Evolutionary conservation across 2,797 vertebrate genomes (phyloP), one percentile per base, ranked within the genome.

Genomic region (Bradypodion pumilum): DNA sequence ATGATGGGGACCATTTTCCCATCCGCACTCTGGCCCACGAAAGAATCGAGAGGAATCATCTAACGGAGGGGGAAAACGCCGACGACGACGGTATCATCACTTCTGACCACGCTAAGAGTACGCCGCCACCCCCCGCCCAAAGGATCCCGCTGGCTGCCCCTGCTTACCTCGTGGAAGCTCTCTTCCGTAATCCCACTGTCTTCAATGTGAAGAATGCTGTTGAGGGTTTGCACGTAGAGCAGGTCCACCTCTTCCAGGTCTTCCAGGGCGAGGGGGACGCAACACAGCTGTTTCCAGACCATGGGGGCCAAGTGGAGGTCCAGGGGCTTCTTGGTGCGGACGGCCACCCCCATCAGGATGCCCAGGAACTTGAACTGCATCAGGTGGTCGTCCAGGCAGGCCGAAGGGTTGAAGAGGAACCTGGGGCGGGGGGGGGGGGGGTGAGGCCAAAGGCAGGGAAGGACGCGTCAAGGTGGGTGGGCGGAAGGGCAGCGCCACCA

Each of bases 181-280:
- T 97, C 97, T 94, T 97, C 96, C 1, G 96, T 97, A 86, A 97
- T 97, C 92, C 96, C 97, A 85, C 97, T 96, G 96, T 97, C 97
- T 97, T 97, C 97, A 96, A 97, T 97, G 95, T 97, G 97, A 97
- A 97, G 96, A 96, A 97, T 97, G 95, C 97, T 97, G 93, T 97
- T 96, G 83, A 97, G 96, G 89, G 96, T 97, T 93, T 97, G 97
- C 93, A 97, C 97, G 2, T 96, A 97, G 86, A 97, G 96, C 91
- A 97, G 95, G 88, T 97, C 97, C 88, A 97, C 97, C 91, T 97
- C 97, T 90, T 97, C 97, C 81, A 97, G 91, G 93, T 97, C 97
- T 92, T 97, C 97, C 91, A 97, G 92, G 44, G 92, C 93, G 65
- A 97, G 96, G 2, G 97, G 97, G 92, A 97, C 95, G 88, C 97